Evolutionary conservation across 2,888 invertebrate genomes (phyloP).

Genomic region (Smittia aterrima): DNA sequence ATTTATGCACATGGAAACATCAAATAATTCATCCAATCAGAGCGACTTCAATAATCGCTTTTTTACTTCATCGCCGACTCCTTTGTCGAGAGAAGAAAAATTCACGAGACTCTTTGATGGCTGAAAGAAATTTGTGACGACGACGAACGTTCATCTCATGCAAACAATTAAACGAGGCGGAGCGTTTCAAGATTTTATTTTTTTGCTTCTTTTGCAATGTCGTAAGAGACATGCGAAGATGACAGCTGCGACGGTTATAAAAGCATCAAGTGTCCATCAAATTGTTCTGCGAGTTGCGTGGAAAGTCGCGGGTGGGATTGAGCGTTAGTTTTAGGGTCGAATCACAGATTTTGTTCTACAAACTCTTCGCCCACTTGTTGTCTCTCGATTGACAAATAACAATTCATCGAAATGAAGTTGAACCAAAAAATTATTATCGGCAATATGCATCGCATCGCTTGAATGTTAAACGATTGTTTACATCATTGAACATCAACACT

Average conservation of each 20-base stretch:
- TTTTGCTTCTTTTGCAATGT: not conserved
- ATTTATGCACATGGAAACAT: conserved; percentile 6
- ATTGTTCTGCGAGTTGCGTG: not conserved
- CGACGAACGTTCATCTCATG: conserved; percentile 9
- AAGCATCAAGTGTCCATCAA: not conserved
- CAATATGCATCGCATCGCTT: conserved; percentile 3
- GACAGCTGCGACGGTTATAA: not conserved
- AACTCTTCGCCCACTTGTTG: too few relatives aligned
- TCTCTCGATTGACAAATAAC: not conserved
- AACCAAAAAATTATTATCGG: not conserved
- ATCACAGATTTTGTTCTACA: too few relatives aligned
- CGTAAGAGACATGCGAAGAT: not conserved
- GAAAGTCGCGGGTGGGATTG: not conserved
- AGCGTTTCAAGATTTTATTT: not conserved
- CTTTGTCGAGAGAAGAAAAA: not conserved
- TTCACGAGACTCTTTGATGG: conserved; percentile 8
- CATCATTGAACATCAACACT: conserved; percentile 19
- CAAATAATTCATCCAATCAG: conserved; percentile 33
- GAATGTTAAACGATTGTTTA: conserved; percentile 16
- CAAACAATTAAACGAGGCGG: conserved; percentile 23
- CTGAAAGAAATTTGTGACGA: conserved; percentile 13
- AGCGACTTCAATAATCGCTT: conserved; percentile 13
- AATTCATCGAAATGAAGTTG: not conserved
- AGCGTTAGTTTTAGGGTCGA: too few relatives aligned
- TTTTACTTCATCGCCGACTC: not conserved